Conservation (phyloP, 2,888 invertebrate species). For the Patella caerulea region DNA sequence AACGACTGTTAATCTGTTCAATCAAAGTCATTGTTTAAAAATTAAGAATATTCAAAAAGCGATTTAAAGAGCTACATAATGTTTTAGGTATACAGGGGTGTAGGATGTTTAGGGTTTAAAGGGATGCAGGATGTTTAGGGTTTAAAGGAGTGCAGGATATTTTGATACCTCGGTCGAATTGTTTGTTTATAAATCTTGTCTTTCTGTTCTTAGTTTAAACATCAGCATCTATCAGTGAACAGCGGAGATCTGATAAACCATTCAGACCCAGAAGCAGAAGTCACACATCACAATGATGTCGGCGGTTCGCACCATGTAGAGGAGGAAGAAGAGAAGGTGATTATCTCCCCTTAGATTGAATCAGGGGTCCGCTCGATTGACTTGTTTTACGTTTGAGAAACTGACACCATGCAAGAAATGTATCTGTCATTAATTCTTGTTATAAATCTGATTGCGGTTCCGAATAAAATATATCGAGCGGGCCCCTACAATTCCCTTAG, state of each 20-base stretch:
- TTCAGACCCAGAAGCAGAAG: constrained; percentile 46
- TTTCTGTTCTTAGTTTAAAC: constrained; percentile 44
- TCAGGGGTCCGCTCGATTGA: too few relatives aligned
- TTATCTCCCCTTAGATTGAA: neutral
- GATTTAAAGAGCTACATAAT: too few relatives aligned
- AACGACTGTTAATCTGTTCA: too few relatives aligned
- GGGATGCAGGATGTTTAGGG: too few relatives aligned
- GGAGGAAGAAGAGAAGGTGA: constrained; percentile 43
- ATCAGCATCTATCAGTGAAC: constrained; percentile 65
- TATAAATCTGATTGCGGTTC: neutral
- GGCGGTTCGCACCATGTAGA: constrained; percentile 32
- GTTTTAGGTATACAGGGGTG: too few relatives aligned
- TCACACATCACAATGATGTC: constrained; percentile 50
- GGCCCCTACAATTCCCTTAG: too few relatives aligned
- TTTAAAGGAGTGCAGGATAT: too few relatives aligned
- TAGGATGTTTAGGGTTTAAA: too few relatives aligned
- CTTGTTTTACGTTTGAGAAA: neutral
- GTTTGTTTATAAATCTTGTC: neutral
- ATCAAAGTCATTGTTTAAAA: too few relatives aligned
- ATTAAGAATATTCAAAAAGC: too few relatives aligned
- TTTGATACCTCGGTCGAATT: too few relatives aligned
- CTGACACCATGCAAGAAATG: neutral
- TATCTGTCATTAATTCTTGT: neutral
- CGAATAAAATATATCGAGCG: too few relatives aligned
- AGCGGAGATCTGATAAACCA: constrained; percentile 64